Conservation (phyloP, 92 coral and sea anemone genomes). For the Scolanthus callimorphus region DNA sequence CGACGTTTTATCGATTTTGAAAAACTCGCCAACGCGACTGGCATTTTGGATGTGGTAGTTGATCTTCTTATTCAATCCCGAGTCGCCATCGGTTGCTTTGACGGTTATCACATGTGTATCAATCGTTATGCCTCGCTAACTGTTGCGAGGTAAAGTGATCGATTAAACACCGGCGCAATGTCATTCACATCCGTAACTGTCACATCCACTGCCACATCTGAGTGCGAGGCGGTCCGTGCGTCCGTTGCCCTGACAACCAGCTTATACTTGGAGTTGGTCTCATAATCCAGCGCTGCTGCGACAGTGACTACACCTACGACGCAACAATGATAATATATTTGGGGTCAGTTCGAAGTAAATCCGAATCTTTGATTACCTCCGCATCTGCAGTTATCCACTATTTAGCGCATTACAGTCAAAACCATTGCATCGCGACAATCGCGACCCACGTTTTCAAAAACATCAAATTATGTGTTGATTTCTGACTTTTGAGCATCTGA, state of each 20-base stretch:
- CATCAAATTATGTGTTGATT: too few relatives aligned
- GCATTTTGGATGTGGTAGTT: slow-evolving; percentile 61
- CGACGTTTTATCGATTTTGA: slow-evolving; percentile 50
- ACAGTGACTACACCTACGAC: slow-evolving; percentile 85
- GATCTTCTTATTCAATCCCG: slow-evolving; percentile 70
- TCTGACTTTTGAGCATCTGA: too few relatives aligned
- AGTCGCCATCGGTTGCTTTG: slow-evolving; percentile 73
- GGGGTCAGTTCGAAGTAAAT: too few relatives aligned
- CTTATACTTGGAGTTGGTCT: slow-evolving; percentile 52
- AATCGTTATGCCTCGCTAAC: slow-evolving; percentile 64
- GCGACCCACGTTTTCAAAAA: too few relatives aligned
- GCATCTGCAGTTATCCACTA: too few relatives aligned
- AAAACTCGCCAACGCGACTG: slow-evolving; percentile 49
- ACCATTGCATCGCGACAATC: too few relatives aligned
- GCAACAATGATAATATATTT: too few relatives aligned
- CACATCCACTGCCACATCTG: slow-evolving; percentile 60
- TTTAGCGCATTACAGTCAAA: too few relatives aligned
- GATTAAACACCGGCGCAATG: slow-evolving; percentile 82
- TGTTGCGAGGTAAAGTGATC: slow-evolving; percentile 67
- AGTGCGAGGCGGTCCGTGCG: slow-evolving; percentile 72
- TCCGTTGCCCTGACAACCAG: slow-evolving; percentile 93
- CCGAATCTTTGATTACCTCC: too few relatives aligned
- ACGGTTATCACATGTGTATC: slow-evolving; percentile 77
- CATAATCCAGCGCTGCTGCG: slow-evolving; percentile 74
- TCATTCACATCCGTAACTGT: slow-evolving; percentile 85